Evolutionary conservation across 2,888 invertebrate species (phyloP).

Genomic region (Drosophila cracens): DNA sequence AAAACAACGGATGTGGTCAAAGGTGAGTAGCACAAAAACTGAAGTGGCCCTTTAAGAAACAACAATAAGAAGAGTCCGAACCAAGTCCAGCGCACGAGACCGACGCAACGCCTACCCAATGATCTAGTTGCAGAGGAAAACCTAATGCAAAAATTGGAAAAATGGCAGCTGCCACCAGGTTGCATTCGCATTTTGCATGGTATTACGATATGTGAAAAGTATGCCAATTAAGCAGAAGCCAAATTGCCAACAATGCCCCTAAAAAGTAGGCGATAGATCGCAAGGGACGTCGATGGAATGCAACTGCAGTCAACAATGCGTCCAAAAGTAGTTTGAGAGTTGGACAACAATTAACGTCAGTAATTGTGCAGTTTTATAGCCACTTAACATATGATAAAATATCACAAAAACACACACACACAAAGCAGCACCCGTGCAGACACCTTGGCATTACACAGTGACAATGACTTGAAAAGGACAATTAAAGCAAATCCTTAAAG

Average conservation of each 20-base stretch:
- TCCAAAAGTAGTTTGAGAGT: slow-evolving; percentile 47
- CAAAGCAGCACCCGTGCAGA: slow-evolving; percentile 44
- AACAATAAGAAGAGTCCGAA: slow-evolving; percentile 35
- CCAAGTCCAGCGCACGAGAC: slow-evolving; percentile 61
- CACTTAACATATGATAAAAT: slow-evolving; percentile 83
- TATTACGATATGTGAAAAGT: slow-evolving; percentile 33
- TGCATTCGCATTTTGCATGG: slow-evolving; percentile 42
- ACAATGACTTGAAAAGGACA: slow-evolving; percentile 76
- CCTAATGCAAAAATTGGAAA: slow-evolving; percentile 46
- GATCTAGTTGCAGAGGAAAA: slow-evolving; percentile 26
- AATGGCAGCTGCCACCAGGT: slow-evolving; percentile 27
- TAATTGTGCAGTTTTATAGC: slow-evolving; percentile 78
- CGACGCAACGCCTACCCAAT: slow-evolving; percentile 57
- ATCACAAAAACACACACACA: slow-evolving; percentile 33
- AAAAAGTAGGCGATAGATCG: slow-evolving; percentile 51
- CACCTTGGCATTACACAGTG: slow-evolving; percentile 56
- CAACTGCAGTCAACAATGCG: slow-evolving; percentile 52
- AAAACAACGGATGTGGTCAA: slow-evolving; percentile 67
- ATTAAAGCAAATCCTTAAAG: slow-evolving; percentile 76
- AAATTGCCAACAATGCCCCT: slow-evolving; percentile 49
- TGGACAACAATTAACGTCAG: slow-evolving; percentile 71
- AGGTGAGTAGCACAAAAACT: slow-evolving; percentile 44
- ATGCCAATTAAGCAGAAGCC: slow-evolving; percentile 78
- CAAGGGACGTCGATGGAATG: slow-evolving; percentile 15
- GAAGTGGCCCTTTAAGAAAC: slow-evolving; percentile 56